These are phyloP conservation scores for Hydrochoerus hydrochaeris DNA, from an alignment of 2,113 vertebrate genomes.

Conservation along the genomic window DNA sequence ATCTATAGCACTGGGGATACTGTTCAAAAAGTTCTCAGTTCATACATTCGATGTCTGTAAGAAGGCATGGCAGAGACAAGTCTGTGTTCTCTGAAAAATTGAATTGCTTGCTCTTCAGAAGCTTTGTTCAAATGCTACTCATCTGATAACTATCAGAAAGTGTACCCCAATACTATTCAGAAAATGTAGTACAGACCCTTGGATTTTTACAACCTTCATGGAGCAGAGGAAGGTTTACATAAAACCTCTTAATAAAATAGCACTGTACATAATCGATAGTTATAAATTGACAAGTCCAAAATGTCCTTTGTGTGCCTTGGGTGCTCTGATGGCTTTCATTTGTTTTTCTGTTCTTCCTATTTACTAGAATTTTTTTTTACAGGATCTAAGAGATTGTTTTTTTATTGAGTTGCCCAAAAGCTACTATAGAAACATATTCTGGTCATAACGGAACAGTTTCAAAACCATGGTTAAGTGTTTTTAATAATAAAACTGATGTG, in stretches of 20 bases:
- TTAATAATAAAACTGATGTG: conserved; percentile 1
- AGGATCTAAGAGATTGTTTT: conserved; percentile 10
- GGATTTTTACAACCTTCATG: conserved; percentile 5
- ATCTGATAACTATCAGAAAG: conserved; percentile 3
- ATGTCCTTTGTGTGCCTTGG: neutral
- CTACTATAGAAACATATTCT: neutral
- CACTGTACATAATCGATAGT: conserved; percentile 13
- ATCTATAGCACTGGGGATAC: neutral
- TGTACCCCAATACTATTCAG: neutral
- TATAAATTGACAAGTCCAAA: conserved; percentile 8
- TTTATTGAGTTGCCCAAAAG: neutral
- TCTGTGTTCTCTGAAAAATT: neutral
- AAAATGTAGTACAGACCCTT: neutral
- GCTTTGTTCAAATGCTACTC: conserved; percentile 47
- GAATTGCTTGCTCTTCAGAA: neutral
- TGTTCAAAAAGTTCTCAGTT: neutral
- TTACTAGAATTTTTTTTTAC: neutral
- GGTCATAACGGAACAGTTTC: neutral
- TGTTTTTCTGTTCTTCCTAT: neutral
- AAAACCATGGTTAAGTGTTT: neutral
- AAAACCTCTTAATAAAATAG: conserved; percentile 18
- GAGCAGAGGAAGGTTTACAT: neutral
- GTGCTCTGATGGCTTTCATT: neutral
- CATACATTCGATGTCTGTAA: neutral
- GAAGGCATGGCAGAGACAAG: neutral